Conservation (phyloP, 2,888 invertebrate genomes). For the Beris morrisii region DNA sequence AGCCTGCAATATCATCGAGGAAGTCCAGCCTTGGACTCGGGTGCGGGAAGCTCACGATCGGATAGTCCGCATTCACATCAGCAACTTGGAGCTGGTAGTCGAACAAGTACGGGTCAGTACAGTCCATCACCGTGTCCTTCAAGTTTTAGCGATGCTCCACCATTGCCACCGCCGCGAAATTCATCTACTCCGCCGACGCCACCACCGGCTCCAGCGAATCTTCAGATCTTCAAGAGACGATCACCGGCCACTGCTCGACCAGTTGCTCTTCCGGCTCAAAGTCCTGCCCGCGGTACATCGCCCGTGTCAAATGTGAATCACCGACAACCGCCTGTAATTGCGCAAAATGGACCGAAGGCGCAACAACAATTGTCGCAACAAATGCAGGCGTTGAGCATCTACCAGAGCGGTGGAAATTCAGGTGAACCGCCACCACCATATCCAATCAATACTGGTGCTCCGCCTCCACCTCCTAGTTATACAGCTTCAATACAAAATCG, state of each 20-base stretch:
- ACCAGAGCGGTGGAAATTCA: conserved; percentile 64
- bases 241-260: conserved; percentile 72
- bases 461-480: conserved; percentile 71
- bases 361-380: conserved; percentile 87
- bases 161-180: conserved; percentile 72
- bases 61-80: conserved; percentile 80
- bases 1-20: conserved; percentile 63
- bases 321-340: conserved; percentile 68
- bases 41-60: conserved; percentile 85
- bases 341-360: conserved; percentile 77
- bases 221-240: conserved; percentile 75
- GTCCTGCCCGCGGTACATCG: conserved; percentile 71
- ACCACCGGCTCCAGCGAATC: conserved; percentile 65
- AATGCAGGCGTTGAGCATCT: conserved; percentile 82
- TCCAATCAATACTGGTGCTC: conserved; percentile 62
- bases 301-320: conserved; percentile 61
- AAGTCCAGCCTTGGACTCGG: conserved; percentile 85
- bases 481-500: conserved; percentile 83
- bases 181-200: conserved; percentile 70
- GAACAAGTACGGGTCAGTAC: conserved; percentile 54
- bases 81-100: conserved; percentile 61
- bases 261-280: conserved; percentile 59
- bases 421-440: conserved; percentile 72
- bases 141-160: conserved; percentile 64
- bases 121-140: conserved; percentile 61